Base-by-base conservation (phyloP, 1,140 invertebrate species). In the Tenebrio molitor region DNA sequence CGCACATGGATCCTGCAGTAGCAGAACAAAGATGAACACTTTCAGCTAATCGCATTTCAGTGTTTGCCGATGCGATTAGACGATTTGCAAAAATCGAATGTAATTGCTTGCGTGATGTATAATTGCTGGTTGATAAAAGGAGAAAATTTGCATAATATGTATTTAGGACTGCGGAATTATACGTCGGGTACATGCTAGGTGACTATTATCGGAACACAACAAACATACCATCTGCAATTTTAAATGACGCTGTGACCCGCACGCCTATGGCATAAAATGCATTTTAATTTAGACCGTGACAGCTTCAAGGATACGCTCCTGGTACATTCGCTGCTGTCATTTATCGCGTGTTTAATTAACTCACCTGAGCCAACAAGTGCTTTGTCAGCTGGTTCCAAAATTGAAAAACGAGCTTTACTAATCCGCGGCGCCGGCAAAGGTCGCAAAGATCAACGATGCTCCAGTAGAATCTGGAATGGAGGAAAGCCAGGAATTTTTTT, bases 101-200 rank as follows among this genome's bases (percentile, higher is more conserved):
- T 15, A 46, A 17, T 46, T 46, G 50, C 19, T 15, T 29, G 23
- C 15, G 8, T 58, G 29, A 33, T 58, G 16, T 12, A 14, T 53
- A 53, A 16, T 23, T 10, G 10, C n/a, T n/a, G n/a, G n/a, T n/a
- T n/a, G n/a, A n/a, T n/a, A n/a, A n/a, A n/a, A n/a, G n/a, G n/a
- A n/a, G n/a, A n/a, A 29, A 25, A 58, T 58, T 58, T 53, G 23
- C 50, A 58, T 53, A 53, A 23, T 53, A 53, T 53, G 46, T 23
- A 23, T 58, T 12, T 58, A 58, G 50, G 23, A 10, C 50, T 58
- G 4, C 29, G 8, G 10, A 58, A 58, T 58, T 58, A 58, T 15
- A 34, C 36, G n/a, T 33, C 36, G 23, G 15, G 23, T 14, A 23
- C 46, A 23, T 53, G 16, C 21, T 53, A 53, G 7, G 2, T 23